Base-by-base conservation (phyloP, 2,797 vertebrate species). In the Hydrophis major region DNA sequence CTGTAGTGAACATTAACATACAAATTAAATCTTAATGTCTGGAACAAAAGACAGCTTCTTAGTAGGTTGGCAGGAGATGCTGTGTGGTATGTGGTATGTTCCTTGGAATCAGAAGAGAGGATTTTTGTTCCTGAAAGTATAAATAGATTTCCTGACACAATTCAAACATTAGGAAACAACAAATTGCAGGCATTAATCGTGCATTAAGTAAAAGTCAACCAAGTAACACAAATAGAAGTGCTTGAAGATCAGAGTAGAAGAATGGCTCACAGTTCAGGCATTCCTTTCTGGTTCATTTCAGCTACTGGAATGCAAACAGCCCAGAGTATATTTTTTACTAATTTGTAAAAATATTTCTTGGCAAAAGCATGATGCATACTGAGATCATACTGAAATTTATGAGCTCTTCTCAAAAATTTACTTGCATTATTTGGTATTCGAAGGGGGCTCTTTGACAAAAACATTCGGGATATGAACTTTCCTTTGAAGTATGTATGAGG, bases 1-100 rank as follows among this genome's bases (percentile, higher is more conserved):
- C 53, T 37, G 16, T 37, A 66, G 2, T n/a, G 25, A 90, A 14
- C 56, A 32, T 87, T 90, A 69, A 12, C 22, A 12, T 10, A 32
- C 32, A n/a, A 87, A 28, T 90, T 93, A 87, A 57, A 69, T 74
- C 61, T 90, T 63, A 59, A 32, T 59, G 18, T 87, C 50, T 74
- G 60, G 86, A 60, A 93, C 37, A 59, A 93, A 56, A 60, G 18
- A 14, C 95, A 86, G 47, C 22, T 53, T 92, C 20, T 74, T 22
- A 2, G 55, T 88, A 5, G 2, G 87, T 90, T 16, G 56, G 94
- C 93, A 56, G 27, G 16, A 56, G 0, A 0, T 42, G 8, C 8
- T 94, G 87, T 56, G 57, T 42, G 66, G 89, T 4, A 57, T 56
- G 27, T 90, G 42, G 6, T 69, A 28, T 74, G 53, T 25, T 91